Base-by-base conservation (phyloP, 2,797 vertebrate species). In the Artibeus jamaicensis region DNA sequence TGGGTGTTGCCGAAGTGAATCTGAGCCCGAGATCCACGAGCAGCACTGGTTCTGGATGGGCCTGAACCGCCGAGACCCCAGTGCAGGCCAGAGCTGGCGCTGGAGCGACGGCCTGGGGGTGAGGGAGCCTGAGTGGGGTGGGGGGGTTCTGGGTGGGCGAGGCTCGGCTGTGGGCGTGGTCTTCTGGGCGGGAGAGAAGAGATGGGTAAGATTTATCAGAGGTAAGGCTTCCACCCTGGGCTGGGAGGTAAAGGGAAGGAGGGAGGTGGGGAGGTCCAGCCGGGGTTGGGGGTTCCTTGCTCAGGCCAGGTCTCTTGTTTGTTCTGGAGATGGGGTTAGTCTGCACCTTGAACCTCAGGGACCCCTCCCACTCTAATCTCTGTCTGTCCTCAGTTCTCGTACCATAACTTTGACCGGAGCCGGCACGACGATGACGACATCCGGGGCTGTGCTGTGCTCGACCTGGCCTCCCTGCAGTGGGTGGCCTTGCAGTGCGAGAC, bases 31-130 rank as follows among this genome's bases (percentile, higher is more conserved):
- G 96, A 99, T 99, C 50, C 99, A 99, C 0, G 99, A 99, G 96
- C 99, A 99, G 98, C 99, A 99, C 96, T 99, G 99, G 99, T 99
- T 99, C 96, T 99, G 99, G 99, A 99, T 99, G 0, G 99, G 99
- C 62, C 98, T 99, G 94, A 99, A 99, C 98, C 99, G 99, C 16
- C 98, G 99, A 73, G 99, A 99, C 97, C 99, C 99, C 0, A 39
- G 97, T 48, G 99, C 98, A 18, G 99, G 99, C 24, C 98, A 98
- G 97, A 99, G 99, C 98, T 99, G 99, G 99, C 98, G 97, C 81
- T 99, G 99, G 99, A 99, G 99, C 0, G 99, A 99, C 0, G 99
- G 99, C 32, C 97, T 99, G 11, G 99, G 99, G 98, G 99, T 99
- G 98, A 99, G 99, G 32, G 2, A 16, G 21, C 3, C 2, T 14